Evolutionary conservation across 2,113 vertebrate genomes (phyloP).

Genomic region (Apus apus): DNA sequence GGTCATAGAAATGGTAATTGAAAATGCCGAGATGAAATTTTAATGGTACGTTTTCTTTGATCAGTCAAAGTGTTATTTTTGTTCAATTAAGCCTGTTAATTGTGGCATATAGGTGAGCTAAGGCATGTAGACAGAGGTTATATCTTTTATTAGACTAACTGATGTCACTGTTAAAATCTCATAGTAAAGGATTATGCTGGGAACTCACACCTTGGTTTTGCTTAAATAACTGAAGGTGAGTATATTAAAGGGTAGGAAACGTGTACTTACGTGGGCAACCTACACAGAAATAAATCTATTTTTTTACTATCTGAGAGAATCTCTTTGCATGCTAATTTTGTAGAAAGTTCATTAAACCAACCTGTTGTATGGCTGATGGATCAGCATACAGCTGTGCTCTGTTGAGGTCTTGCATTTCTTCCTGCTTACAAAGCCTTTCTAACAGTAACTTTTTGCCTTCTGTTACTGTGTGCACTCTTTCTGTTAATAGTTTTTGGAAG

Average conservation of each 20-base stretch:
- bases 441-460: constrained; percentile 68
- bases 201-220: not conserved
- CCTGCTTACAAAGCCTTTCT: constrained; percentile 65
- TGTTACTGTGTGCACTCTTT: constrained; percentile 60
- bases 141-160: not conserved
- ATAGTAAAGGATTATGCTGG: not conserved
- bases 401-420: constrained; percentile 56
- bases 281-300: not conserved
- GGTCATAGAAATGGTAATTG: not conserved
- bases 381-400: constrained; percentile 42
- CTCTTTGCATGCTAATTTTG: constrained; percentile 19
- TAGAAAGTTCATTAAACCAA: constrained; percentile 63
- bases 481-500: constrained; percentile 60
- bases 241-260: not conserved
- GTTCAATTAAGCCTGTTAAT: not conserved
- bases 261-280: not conserved
- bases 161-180: not conserved
- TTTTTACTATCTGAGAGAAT: not conserved
- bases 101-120: not conserved
- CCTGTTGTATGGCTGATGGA: constrained; percentile 61
- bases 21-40: not conserved
- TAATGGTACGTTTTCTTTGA: not conserved
- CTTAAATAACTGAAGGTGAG: not conserved
- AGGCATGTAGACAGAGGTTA: not conserved
- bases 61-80: not conserved